Evolutionary conservation across 2,797 vertebrate species (phyloP).

Genomic region (Lepilemur septentrionalis): DNA sequence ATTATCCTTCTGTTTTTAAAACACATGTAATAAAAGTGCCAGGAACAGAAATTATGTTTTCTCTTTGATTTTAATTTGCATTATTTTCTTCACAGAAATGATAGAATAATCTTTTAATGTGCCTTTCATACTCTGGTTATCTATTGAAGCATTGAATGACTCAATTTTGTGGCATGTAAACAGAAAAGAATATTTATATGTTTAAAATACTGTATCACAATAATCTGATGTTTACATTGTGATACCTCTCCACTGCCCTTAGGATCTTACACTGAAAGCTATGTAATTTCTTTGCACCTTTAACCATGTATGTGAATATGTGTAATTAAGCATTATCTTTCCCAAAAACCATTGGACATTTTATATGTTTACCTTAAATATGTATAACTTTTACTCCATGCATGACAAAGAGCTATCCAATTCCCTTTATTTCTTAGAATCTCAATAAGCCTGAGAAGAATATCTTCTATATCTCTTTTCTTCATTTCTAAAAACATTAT

Average conservation of each 20-base stretch:
- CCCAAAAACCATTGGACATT: background rate
- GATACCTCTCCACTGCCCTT: background rate
- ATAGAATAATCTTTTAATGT: background rate
- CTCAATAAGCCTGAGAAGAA: background rate
- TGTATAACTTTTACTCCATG: background rate
- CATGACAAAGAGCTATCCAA: background rate
- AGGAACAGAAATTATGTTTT: conserved; percentile 45
- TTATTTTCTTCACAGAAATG: conserved; percentile 15
- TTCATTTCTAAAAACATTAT: background rate
- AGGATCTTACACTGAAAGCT: background rate
- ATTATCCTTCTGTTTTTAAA: conserved; percentile 72
- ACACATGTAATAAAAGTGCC: conserved; percentile 53
- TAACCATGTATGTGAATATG: background rate
- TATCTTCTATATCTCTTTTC: background rate
- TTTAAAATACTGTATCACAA: background rate
- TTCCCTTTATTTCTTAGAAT: background rate
- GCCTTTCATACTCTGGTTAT: background rate
- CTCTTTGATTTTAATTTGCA: conserved; percentile 37
- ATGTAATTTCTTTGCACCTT: background rate
- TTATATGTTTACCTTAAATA: background rate
- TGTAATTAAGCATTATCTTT: background rate
- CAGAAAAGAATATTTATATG: background rate
- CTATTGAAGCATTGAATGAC: background rate
- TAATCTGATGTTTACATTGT: background rate
- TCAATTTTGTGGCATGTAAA: background rate